Percentiles rank a stretch among this genome's conserved stretches.
phyloP scores from a whole-genome alignment of 2,888 invertebrate species.

The Drosophila quasianomalipes region DNA sequence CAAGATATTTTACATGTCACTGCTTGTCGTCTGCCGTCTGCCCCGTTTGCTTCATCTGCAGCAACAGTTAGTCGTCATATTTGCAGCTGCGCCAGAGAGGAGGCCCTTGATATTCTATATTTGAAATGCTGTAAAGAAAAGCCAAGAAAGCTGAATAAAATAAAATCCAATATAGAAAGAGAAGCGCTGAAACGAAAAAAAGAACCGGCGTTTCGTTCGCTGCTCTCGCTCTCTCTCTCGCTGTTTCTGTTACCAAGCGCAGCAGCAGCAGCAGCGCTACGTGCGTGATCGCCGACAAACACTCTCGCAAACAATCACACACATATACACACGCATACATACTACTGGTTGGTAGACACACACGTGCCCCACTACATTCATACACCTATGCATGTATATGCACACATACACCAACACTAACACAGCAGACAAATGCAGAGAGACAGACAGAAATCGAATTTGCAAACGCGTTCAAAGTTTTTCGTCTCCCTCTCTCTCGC shows the following conservation, averaged over 20 bases:
- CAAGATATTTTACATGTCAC: slow-evolving; percentile 35
- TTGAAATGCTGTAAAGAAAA: slow-evolving; percentile 78
- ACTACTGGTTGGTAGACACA: slow-evolving; percentile 61
- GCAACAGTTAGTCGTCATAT: slow-evolving; percentile 57
- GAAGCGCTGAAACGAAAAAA: slow-evolving; percentile 36
- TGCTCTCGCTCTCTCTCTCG: slow-evolving; percentile 35
- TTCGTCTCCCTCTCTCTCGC: slow-evolving; percentile 40
- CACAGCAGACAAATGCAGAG: slow-evolving; percentile 22
- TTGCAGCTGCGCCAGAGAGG: slow-evolving; percentile 46
- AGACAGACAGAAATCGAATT: slow-evolving; percentile 61
- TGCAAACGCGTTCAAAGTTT: slow-evolving; percentile 65
- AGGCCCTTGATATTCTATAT: slow-evolving; percentile 84
- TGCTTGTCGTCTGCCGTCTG: slow-evolving; percentile 6
- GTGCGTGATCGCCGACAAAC: slow-evolving; percentile 69
- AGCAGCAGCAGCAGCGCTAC: slow-evolving; percentile 51
- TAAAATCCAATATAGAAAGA: slow-evolving; percentile 39
- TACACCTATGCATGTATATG: slow-evolving; percentile 19
- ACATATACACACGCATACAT: slow-evolving; percentile 40
- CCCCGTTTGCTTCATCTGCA: slow-evolving; percentile 31
- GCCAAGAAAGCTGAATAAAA: slow-evolving; percentile 50
- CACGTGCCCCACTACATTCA: slow-evolving; percentile 85
- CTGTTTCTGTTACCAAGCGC: slow-evolving; percentile 71
- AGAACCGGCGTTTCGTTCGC: slow-evolving; percentile 75
- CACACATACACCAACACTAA: slow-evolving; percentile 26
- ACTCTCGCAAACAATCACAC: slow-evolving; percentile 56